Percentiles rank a stretch among this genome's conserved stretches.
phyloP scores from a whole-genome alignment of 2,797 vertebrate genomes.

The Tauraco hartlaubi region DNA sequence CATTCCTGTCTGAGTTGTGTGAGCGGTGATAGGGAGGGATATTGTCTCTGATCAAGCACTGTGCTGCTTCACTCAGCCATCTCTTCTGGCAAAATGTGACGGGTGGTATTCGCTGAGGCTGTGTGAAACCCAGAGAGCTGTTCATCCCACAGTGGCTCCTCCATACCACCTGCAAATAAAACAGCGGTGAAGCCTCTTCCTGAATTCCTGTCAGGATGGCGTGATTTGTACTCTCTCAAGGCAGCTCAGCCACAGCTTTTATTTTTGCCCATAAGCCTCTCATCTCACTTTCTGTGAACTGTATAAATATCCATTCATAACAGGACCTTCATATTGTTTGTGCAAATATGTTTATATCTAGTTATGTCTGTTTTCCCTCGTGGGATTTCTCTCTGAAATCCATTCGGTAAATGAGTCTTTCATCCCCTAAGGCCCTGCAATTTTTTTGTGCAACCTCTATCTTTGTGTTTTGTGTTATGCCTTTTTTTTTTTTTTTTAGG shows the following conservation, averaged over 20 bases:
- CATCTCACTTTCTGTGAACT: not conserved
- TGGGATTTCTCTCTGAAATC: conserved; percentile 13
- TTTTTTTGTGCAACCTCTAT: conserved; percentile 5
- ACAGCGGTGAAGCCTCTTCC: not conserved
- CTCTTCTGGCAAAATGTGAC: rapidly evolving
- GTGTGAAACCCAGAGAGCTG: not conserved
- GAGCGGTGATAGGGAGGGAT: not conserved
- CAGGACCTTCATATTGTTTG: not conserved
- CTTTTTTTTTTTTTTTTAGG: not conserved
- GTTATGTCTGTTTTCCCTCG: conserved; percentile 21
- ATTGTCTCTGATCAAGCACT: rapidly evolving
- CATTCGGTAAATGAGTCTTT: not conserved
- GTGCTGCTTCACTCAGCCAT: rapidly evolving
- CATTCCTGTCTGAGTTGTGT: not conserved
- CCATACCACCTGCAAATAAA: not conserved
- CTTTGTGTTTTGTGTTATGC: not conserved
- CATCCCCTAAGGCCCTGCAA: not conserved
- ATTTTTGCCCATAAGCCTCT: not conserved
- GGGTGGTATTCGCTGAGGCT: not conserved
- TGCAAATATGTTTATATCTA: conserved; percentile 30
- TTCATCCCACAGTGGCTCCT: not conserved
- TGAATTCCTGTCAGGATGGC: not conserved
- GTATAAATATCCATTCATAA: not conserved
- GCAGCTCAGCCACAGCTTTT: not conserved
- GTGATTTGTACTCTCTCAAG: not conserved